Percentiles rank a stretch among this genome's conserved stretches.
These are phyloP conservation scores for Microplitis manilae DNA, from an alignment of 2,888 invertebrate genomes.

Conservation along the genomic window DNA sequence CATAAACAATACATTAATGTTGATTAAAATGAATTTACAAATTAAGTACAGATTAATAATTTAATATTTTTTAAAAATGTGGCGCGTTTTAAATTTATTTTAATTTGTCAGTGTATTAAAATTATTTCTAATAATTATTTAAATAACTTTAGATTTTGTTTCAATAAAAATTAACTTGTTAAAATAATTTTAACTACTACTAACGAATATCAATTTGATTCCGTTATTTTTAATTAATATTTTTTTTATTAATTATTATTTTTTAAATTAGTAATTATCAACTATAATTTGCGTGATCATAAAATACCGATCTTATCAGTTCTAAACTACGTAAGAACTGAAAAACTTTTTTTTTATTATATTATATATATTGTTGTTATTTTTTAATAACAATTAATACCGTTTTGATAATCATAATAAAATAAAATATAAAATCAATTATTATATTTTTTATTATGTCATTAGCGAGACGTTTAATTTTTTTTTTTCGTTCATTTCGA, in stretches of 20 bases:
- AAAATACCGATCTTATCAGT: neutral
- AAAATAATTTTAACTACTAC: neutral
- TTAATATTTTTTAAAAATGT: neutral
- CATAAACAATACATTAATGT: too few species aligned
- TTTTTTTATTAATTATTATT: neutral
- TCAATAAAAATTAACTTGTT: neutral
- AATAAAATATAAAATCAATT: conserved; percentile 17
- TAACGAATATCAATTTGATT: neutral
- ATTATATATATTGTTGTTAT: neutral
- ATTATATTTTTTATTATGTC: conserved; percentile 15
- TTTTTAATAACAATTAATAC: neutral
- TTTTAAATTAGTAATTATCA: neutral
- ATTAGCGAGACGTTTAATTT: neutral
- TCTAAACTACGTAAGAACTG: neutral
- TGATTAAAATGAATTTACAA: neutral
- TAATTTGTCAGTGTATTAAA: neutral
- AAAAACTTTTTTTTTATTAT: neutral
- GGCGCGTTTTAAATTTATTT: neutral
- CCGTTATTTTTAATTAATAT: neutral
- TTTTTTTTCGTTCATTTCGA: conserved; percentile 3
- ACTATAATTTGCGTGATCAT: neutral
- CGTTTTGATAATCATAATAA: neutral
- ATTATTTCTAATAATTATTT: neutral
- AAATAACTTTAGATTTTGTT: neutral
- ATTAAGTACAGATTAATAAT: neutral